These are phyloP conservation scores for Xiphydria camelus DNA, from an alignment of 2,888 invertebrate species.

Conservation along the genomic window DNA sequence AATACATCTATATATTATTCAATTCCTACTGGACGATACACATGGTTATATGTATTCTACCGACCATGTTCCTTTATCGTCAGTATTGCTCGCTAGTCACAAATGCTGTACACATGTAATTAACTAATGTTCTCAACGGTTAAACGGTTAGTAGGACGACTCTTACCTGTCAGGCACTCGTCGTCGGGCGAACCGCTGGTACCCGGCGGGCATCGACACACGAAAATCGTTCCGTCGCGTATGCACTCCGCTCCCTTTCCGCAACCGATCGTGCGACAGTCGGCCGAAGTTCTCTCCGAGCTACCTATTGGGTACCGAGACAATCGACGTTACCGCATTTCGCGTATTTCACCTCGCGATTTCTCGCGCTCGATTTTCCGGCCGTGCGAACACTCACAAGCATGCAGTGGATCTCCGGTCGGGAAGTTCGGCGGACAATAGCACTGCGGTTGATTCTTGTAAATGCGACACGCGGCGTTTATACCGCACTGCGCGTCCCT, in stretches of 20 bases:
- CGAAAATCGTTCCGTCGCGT: conserved; percentile 80
- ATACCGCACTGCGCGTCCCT: conserved; percentile 77
- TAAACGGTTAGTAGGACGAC: conserved; percentile 42
- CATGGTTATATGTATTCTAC: conserved; percentile 55
- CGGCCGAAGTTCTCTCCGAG: conserved; percentile 58
- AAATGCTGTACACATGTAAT: conserved; percentile 52
- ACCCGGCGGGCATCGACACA: conserved; percentile 78
- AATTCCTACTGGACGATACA: conserved; percentile 49
- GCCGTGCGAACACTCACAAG: conserved; percentile 68
- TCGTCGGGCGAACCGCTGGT: conserved; percentile 73
- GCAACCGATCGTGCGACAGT: conserved; percentile 84
- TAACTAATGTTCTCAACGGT: conserved; percentile 41
- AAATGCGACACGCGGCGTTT: conserved; percentile 78
- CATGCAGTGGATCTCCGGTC: conserved; percentile 80
- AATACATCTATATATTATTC: conserved; percentile 43
- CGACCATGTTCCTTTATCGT: conserved; percentile 46
- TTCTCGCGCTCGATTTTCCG: not conserved
- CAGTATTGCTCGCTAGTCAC: conserved; percentile 53
- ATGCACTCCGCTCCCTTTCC: conserved; percentile 85
- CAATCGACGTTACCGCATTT: too few species aligned
- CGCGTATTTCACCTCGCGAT: too few species aligned
- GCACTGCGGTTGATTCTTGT: conserved; percentile 73
- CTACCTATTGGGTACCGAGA: conserved; percentile 38
- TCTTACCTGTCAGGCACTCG: conserved; percentile 71
- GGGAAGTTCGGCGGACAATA: conserved; percentile 83